Base-by-base conservation (phyloP, 2,113 vertebrate species). In the Aplodontia rufa region DNA sequence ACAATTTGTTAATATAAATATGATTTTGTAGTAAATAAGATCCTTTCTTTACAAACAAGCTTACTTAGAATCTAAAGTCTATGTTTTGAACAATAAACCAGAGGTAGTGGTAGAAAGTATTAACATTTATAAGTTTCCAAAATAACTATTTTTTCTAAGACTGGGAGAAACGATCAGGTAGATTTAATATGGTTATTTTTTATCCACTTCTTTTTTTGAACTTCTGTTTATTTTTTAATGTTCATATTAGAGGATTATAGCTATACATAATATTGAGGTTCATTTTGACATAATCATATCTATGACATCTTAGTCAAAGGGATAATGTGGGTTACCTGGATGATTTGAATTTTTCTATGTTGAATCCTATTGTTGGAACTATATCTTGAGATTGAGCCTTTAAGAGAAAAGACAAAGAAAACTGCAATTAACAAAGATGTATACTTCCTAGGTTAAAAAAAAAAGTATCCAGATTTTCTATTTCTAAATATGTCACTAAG, bases 291-390 rank as follows among this genome's bases (percentile, higher is more conserved):
- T 28, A 60, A 60, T 60, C 22, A 60, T 6, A 81, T 12, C 12
- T 17, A 92, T 20, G 90, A 69, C 30, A 69, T 83, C 19, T 74
- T 51, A 94, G 40, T 81, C 47, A 95, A 62, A 87, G 68, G 49
- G 55, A 96, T 96, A 45, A 93, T 96, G 82, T 28, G 32, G 60
- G 62, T 76, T 98, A 99, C 99, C 99, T 99, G 64, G 99, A 99
- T 16, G 99, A 99, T 98, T 99, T 99, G 98, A 99, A 99, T 97
- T 99, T 99, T 97, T 99, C 99, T 98, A 99, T 99, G 98, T 98
- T 99, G 99, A 99, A 99, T 97, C 99, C 99, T 98, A 99, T 99
- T 35, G 99, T 99, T 95, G 99, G 99, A 97, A 99, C 99, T 16
- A 99, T 99, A 98, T 99, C 99, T 98, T 99, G 99, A 91, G 98